Percentiles rank a stretch among this genome's conserved stretches.
Conservation (phyloP, 2,797 vertebrate species). For the Cossypha polioptera region DNA sequence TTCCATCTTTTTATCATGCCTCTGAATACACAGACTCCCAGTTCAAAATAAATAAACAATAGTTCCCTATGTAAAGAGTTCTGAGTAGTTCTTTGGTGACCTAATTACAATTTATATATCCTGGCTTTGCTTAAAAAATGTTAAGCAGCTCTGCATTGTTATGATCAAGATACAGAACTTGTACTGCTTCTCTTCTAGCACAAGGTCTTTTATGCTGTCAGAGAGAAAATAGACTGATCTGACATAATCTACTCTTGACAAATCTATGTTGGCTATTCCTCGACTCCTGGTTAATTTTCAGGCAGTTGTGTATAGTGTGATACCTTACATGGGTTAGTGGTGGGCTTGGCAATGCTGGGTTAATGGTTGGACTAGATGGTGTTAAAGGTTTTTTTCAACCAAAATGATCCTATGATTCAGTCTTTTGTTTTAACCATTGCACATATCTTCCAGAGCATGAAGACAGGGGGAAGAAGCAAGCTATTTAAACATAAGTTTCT, state of each 20-base stretch:
- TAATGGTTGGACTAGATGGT: background rate
- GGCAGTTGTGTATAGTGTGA: background rate
- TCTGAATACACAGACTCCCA: background rate
- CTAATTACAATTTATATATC: background rate
- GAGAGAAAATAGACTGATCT: background rate
- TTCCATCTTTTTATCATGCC: background rate
- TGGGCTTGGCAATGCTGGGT: background rate
- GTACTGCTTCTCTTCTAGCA: background rate
- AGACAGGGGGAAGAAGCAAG: background rate
- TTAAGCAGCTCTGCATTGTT: background rate
- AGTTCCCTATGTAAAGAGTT: background rate
- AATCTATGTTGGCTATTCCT: background rate
- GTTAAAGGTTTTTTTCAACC: background rate
- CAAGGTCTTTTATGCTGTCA: background rate
- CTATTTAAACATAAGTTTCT: background rate
- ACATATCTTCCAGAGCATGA: background rate
- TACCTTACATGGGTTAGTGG: background rate
- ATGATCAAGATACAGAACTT: background rate
- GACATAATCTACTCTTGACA: background rate
- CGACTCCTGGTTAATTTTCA: background rate
- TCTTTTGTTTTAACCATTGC: background rate
- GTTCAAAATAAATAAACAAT: background rate
- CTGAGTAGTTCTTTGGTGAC: background rate
- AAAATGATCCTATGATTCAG: background rate
- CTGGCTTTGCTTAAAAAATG: background rate